phyloP scores from a whole-genome alignment of 1,140 invertebrate species.

The Penaeus chinensis region DNA sequence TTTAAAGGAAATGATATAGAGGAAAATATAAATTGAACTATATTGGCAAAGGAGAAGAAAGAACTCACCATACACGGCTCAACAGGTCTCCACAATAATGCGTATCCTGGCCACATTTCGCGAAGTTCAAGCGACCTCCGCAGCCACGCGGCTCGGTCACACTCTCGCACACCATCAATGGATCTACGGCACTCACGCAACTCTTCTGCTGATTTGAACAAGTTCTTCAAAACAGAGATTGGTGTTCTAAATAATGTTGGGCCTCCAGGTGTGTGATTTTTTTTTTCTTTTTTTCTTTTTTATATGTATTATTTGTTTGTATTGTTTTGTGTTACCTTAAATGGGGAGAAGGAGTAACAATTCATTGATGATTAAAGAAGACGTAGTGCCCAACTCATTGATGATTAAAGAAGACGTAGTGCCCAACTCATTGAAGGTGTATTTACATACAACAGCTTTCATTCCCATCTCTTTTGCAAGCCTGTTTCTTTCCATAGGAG shows the following conservation, averaged over 20 bases:
- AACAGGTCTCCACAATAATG: constrained; percentile 48
- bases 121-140: constrained; percentile 49
- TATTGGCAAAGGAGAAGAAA: not conserved
- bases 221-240: constrained; percentile 78
- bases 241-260: constrained; percentile 75
- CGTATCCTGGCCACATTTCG: constrained; percentile 52
- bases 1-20: too few relatives aligned
- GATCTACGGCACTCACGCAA: constrained; percentile 80
- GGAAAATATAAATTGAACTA: not conserved
- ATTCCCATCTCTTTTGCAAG: too few relatives aligned
- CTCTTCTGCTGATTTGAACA: constrained; percentile 82
- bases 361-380: too few relatives aligned
- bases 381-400: too few relatives aligned
- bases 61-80: not conserved
- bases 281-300: too few relatives aligned
- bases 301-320: too few relatives aligned
- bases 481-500: too few relatives aligned
- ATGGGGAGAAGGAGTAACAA: too few relatives aligned
- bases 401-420: too few relatives aligned
- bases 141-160: constrained; percentile 69
- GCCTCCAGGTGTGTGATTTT: constrained; percentile 71
- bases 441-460: too few relatives aligned
- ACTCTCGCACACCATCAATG: constrained; percentile 83
- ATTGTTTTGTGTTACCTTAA: too few relatives aligned
- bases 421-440: too few relatives aligned